Percentiles rank a stretch among this genome's conserved stretches.
phyloP scores from a whole-genome alignment of 1,140 invertebrate species.

The Steinernema khuongi region DNA sequence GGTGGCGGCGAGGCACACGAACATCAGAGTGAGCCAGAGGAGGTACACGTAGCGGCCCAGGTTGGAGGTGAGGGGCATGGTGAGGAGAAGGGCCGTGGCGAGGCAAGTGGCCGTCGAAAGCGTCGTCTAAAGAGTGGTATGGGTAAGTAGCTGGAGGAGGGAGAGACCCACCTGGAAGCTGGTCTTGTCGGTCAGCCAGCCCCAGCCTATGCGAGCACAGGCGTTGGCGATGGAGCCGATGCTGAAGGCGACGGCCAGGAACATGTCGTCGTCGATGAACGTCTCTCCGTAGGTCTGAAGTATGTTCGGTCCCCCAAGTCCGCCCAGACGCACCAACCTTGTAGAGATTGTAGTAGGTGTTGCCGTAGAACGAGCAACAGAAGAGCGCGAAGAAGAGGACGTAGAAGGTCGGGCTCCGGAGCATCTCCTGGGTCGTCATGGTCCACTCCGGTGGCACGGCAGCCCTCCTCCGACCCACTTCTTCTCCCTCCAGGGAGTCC shows the following conservation, averaged over 20 bases:
- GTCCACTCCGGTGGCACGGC: not conserved
- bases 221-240: slow-evolving; percentile 55
- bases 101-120: slow-evolving; percentile 49
- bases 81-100: slow-evolving; percentile 50
- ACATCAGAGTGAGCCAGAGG: slow-evolving; percentile 46
- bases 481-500: not conserved
- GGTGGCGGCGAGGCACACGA: slow-evolving; percentile 53
- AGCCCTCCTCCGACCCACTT: not conserved
- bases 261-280: slow-evolving; percentile 53
- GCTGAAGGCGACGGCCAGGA: slow-evolving; percentile 51
- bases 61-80: slow-evolving; percentile 53
- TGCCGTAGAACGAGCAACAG: slow-evolving; percentile 58
- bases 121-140: slow-evolving; percentile 33
- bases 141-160: not conserved
- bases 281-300: slow-evolving; percentile 40
- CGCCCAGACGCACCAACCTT: slow-evolving; percentile 39
- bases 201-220: slow-evolving; percentile 51
- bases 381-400: slow-evolving; percentile 53
- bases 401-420: slow-evolving; percentile 51
- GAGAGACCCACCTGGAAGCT: slow-evolving; percentile 50
- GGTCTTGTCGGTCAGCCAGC: slow-evolving; percentile 52
- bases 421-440: slow-evolving; percentile 42
- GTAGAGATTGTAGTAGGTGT: slow-evolving; percentile 56
- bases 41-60: slow-evolving; percentile 48
- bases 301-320: not conserved